Evolutionary conservation across 2,113 vertebrate species (phyloP), one percentile per base, ranked within the genome.

Genomic region (Rhineura floridana): DNA sequence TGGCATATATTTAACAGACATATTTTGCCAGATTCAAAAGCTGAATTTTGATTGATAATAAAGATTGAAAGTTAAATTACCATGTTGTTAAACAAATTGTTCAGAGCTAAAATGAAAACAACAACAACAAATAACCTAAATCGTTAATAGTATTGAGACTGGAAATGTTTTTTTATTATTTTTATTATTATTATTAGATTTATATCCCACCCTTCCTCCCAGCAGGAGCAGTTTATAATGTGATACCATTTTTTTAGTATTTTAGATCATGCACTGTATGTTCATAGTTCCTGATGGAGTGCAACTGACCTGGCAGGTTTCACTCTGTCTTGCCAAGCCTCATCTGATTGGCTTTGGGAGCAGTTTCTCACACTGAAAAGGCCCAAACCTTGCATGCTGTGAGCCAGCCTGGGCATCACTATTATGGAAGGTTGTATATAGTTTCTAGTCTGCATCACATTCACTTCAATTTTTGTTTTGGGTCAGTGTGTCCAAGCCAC

Each of bases 301-400:
- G 77, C 63, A 86, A 86, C 65, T 5, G 90, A 95, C 89, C 86
- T 88, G 63, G 86, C 90, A 88, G 91, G 79, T 91, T 84, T 90
- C 83, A 85, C 69, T 83, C 65, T 4, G 52, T 85, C 33, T n/a
- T 62, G 73, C 50, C 0, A 0, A 79, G 55, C 69, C 13, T 80
- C 33, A 88, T 2, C 0, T 0, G 62, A 84, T 59, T 0, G 8
- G 55, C 62, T 39, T 83, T 0, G 4, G 0, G 3, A 84, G 0
- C 48, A 88, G 50, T 91, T 91, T 93, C 59, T 81, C 8, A 25
- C 0, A 0, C 33, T 46, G 0, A 81, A 25, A 75, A 25, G 93
- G 55, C 67, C 46, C 78, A 46, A 46, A 82, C 87, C 89, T 89
- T 90, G 52, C 67, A 44, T 80, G 50, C 67, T 15, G 72, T 23